These are phyloP conservation scores for Forficula auricularia DNA, from an alignment of 1,140 invertebrate species.

Conservation along the genomic window DNA sequence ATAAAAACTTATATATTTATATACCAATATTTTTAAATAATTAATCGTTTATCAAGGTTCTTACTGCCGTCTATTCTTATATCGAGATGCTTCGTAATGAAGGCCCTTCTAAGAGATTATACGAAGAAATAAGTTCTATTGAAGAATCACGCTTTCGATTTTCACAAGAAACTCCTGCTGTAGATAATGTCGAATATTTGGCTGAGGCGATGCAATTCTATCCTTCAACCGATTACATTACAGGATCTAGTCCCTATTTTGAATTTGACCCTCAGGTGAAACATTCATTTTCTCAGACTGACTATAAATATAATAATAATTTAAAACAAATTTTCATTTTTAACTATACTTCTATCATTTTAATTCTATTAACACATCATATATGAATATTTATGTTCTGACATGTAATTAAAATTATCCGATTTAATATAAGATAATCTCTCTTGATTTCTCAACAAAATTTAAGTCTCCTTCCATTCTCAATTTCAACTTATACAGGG, in stretches of 20 bases:
- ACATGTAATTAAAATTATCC: conserved; percentile 3
- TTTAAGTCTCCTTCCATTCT: too few relatives aligned
- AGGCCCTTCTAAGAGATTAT: conserved; percentile 48
- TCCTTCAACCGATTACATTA: conserved; percentile 57
- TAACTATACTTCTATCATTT: too few relatives aligned
- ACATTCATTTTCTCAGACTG: too few relatives aligned
- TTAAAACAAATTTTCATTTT: too few relatives aligned
- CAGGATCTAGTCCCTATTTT: conserved; percentile 50
- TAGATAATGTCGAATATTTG: conserved; percentile 62
- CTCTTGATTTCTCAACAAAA: too few relatives aligned
- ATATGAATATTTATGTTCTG: too few relatives aligned
- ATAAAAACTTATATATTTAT: too few relatives aligned
- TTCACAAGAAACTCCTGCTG: conserved; percentile 42
- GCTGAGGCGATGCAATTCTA: conserved; percentile 65
- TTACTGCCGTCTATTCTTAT: conserved; percentile 52
- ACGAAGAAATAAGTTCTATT: conserved; percentile 55
- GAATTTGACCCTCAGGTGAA: conserved; percentile 56
- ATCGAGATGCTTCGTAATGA: conserved; percentile 44
- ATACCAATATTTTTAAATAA: too few relatives aligned
- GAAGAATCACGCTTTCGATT: conserved; percentile 53
- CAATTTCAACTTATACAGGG: too few relatives aligned
- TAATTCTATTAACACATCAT: too few relatives aligned
- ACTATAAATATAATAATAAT: too few relatives aligned
- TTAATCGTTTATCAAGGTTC: too few relatives aligned
- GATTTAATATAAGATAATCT: neutral